Conservation (phyloP, 2,888 invertebrate species). For the Lycophotia porphyrea region DNA sequence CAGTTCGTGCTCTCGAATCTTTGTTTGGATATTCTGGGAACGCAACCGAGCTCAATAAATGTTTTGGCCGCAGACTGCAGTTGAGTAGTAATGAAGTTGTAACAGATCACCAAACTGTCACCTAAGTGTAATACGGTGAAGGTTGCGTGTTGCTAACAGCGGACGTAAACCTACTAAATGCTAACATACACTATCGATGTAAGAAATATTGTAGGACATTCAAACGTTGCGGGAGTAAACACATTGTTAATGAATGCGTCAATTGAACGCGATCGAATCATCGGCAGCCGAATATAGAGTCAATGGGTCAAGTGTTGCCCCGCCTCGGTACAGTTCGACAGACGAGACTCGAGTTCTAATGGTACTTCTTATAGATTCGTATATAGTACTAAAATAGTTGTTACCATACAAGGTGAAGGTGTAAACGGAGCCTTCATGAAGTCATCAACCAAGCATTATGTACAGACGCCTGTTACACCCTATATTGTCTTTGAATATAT, state of each 20-base stretch:
- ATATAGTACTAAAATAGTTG: too few relatives aligned
- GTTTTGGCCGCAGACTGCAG: neutral
- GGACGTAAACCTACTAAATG: neutral
- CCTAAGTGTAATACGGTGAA: conserved; percentile 44
- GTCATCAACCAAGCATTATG: too few relatives aligned
- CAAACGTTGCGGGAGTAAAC: conserved; percentile 37
- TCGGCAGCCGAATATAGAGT: conserved; percentile 29
- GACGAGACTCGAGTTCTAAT: neutral
- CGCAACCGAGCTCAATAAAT: neutral
- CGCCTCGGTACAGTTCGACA: neutral
- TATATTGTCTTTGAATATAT: neutral
- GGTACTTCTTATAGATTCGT: neutral
- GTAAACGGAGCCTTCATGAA: too few relatives aligned
- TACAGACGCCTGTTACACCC: too few relatives aligned
- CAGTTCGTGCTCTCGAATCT: neutral
- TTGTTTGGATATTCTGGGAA: neutral
- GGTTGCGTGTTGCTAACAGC: conserved; percentile 9
- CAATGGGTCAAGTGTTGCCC: conserved; percentile 27
- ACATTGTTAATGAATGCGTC: conserved; percentile 43
- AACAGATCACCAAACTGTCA: conserved; percentile 23
- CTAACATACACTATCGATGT: conserved; percentile 14
- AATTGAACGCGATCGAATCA: conserved; percentile 29
- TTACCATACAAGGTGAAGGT: too few relatives aligned
- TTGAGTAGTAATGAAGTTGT: neutral
- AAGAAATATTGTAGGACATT: conserved; percentile 22